A percentile compares a stretch with the other conserved stretches of the same genome.
Conservation (phyloP, 1,140 invertebrate species). For the Hyles vespertilio region DNA sequence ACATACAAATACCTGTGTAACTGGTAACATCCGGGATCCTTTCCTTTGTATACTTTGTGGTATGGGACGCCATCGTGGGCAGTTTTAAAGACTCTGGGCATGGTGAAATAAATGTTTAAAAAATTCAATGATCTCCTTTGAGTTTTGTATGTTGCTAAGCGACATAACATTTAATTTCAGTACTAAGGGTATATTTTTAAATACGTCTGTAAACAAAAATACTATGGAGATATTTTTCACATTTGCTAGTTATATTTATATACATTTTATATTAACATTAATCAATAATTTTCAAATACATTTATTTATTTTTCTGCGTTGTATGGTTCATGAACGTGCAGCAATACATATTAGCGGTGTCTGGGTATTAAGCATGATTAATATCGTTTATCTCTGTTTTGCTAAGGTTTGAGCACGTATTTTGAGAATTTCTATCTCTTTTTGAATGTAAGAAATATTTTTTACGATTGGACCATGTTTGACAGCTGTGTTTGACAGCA, state of each 20-base stretch:
- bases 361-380: too few species aligned
- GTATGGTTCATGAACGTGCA: too few species aligned
- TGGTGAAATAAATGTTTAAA: constrained; percentile 35
- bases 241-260: too few species aligned
- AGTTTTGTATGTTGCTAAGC: constrained; percentile 29
- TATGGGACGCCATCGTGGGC: constrained; percentile 52
- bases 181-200: background rate
- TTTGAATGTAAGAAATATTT: background rate
- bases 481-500: background rate
- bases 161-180: constrained; percentile 14
- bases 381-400: too few species aligned
- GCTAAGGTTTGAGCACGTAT: too few species aligned
- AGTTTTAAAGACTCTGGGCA: constrained; percentile 51
- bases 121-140: constrained; percentile 5
- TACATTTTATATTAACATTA: too few species aligned
- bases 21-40: constrained; percentile 57
- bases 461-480: background rate
- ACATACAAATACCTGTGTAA: constrained; percentile 45
- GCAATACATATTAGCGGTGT: too few species aligned
- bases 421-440: background rate
- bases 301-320: too few species aligned
- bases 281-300: too few species aligned
- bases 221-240: too few species aligned
- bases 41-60: constrained; percentile 41
- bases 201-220: too few species aligned